phyloP scores from a whole-genome alignment of 1,140 invertebrate genomes.

The Drosophila willistoni region DNA sequence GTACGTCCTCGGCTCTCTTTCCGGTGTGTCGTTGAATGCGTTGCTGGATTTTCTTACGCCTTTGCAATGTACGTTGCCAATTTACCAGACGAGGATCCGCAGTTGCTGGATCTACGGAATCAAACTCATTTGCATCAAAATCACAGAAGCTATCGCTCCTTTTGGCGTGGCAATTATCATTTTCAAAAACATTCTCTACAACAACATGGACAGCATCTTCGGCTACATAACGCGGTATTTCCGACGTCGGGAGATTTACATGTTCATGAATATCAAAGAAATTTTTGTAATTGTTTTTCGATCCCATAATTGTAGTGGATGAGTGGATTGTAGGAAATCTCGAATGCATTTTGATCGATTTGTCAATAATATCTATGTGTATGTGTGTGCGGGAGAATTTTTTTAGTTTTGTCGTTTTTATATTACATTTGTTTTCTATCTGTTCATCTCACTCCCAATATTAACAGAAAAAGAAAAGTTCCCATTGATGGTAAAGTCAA shows the following conservation, averaged over 20 bases:
- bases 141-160: neutral
- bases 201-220: neutral
- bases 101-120: neutral
- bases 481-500: neutral
- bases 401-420: neutral
- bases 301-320: neutral
- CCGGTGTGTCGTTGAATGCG: slow-evolving; percentile 53
- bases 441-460: neutral
- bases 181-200: neutral
- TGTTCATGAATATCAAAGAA: neutral
- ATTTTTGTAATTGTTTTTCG: neutral
- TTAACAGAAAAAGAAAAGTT: neutral
- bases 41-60: slow-evolving; percentile 40
- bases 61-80: slow-evolving; percentile 54
- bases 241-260: neutral
- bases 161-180: neutral
- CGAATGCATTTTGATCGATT: neutral
- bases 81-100: slow-evolving; percentile 45
- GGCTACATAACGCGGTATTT: neutral
- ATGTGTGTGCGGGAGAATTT: neutral
- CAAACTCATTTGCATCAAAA: neutral
- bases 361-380: neutral
- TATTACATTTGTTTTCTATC: neutral
- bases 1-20: slow-evolving; percentile 55
- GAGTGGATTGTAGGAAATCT: neutral